Percentiles rank a stretch among this genome's conserved stretches.
Evolutionary conservation across 1,140 invertebrate genomes (phyloP).

Genomic region (Paramacrobiotus metropolitanus): DNA sequence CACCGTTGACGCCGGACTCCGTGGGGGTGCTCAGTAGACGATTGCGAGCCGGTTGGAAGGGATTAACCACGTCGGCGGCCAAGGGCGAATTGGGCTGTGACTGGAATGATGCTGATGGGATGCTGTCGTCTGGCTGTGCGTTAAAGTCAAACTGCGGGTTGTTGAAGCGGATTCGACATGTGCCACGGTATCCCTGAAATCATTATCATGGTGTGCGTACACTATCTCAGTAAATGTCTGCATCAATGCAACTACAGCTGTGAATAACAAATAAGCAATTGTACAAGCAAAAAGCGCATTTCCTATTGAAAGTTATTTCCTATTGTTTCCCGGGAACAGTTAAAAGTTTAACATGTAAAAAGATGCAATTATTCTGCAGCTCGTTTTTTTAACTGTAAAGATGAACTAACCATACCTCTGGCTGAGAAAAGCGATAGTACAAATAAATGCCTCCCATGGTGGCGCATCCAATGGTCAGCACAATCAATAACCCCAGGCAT

Average conservation of each 20-base stretch:
- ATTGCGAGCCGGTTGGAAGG: too few species aligned
- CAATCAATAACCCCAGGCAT: neutral
- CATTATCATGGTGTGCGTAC: too few species aligned
- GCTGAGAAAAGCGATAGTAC: neutral
- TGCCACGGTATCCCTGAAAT: neutral
- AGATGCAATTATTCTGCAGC: too few species aligned
- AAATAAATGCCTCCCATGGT: neutral
- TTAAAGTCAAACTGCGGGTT: too few species aligned
- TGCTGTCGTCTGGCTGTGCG: neutral
- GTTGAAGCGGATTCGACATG: neutral
- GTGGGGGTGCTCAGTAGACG: neutral
- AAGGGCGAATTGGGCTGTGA: neutral
- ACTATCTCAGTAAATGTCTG: too few species aligned
- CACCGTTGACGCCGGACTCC: neutral
- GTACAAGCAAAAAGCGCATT: neutral
- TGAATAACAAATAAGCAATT: neutral
- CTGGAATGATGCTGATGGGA: slow-evolving; percentile 1
- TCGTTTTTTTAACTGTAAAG: too few species aligned
- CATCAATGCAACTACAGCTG: too few species aligned
- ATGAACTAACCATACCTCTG: too few species aligned
- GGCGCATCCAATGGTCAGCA: neutral
- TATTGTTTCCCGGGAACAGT: too few species aligned
- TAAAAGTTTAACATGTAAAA: too few species aligned
- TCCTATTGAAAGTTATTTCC: too few species aligned
- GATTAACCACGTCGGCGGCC: too few species aligned